Conservation (phyloP, 2,113 vertebrate genomes). For the Herpailurus yagouaroundi region DNA sequence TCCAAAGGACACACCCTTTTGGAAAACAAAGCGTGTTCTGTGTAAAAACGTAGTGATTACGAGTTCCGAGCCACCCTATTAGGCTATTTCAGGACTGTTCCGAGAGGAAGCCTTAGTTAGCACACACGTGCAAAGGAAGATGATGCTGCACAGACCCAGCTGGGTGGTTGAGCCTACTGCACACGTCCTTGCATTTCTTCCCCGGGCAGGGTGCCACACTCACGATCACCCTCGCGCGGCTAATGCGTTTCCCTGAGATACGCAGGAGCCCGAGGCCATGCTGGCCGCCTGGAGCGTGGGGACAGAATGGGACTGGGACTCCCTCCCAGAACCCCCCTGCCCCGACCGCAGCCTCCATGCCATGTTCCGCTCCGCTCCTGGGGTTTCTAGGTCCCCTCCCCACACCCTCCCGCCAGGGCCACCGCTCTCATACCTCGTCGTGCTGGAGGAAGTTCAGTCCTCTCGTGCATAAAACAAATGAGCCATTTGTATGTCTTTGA, state of each 20-base stretch:
- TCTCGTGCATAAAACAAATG: fast-evolving
- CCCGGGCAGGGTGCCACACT: no score
- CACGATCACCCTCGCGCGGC: fast-evolving
- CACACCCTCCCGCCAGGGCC: fast-evolving
- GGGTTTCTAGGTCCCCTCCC: no score
- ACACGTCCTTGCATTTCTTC: fast-evolving
- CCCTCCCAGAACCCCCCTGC: neutral
- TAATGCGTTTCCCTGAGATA: fast-evolving
- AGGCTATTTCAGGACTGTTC: neutral
- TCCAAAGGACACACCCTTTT: neutral
- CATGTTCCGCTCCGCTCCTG: fast-evolving
- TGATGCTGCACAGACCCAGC: fast-evolving
- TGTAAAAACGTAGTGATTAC: neutral
- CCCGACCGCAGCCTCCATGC: fast-evolving
- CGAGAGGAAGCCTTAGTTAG: neutral
- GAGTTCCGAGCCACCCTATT: fast-evolving
- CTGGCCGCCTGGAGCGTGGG: fast-evolving
- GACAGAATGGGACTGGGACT: neutral
- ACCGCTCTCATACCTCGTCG: fast-evolving
- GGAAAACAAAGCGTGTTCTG: neutral
- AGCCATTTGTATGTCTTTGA: fast-evolving
- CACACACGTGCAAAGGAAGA: fast-evolving
- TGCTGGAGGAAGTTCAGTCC: fast-evolving
- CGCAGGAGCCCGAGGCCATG: neutral
- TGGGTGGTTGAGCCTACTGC: fast-evolving